Conservation (phyloP, 2,797 vertebrate species). For the Galago senegalensis region DNA sequence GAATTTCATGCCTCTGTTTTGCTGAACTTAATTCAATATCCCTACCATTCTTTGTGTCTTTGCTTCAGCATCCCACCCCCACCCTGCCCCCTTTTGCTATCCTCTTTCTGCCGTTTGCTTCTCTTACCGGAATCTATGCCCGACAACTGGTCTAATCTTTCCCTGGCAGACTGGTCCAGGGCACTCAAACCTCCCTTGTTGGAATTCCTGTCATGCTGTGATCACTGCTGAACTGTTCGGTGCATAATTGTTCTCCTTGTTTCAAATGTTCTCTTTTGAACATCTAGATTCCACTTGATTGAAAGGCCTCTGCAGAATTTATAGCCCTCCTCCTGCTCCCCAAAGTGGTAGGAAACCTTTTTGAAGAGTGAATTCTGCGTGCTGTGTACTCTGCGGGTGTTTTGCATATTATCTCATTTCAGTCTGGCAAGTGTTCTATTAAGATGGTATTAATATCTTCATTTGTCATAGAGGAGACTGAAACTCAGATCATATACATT, state of each 20-base stretch:
- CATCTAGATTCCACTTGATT: neutral
- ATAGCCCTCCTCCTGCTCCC: neutral
- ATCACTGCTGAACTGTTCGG: neutral
- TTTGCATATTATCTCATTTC: neutral
- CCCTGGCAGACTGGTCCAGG: too few species aligned
- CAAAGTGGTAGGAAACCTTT: neutral
- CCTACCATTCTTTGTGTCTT: neutral
- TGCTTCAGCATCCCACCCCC: fast-evolving
- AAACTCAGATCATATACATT: neutral
- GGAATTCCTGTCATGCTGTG: neutral
- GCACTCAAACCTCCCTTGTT: neutral
- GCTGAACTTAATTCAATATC: neutral
- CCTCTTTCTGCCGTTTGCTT: neutral
- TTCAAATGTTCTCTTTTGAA: conserved; percentile 29
- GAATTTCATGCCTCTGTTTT: neutral
- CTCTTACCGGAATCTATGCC: neutral
- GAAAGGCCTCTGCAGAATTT: conserved; percentile 42
- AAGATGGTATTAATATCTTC: neutral
- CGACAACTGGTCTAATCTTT: fast-evolving
- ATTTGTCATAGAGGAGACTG: neutral
- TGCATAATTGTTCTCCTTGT: conserved; percentile 47
- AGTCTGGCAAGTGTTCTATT: neutral
- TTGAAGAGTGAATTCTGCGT: neutral
- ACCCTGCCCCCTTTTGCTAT: neutral
- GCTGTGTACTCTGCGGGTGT: neutral